phyloP scores from a whole-genome alignment of 2,888 invertebrate species.

The Zelleria hepariella region DNA sequence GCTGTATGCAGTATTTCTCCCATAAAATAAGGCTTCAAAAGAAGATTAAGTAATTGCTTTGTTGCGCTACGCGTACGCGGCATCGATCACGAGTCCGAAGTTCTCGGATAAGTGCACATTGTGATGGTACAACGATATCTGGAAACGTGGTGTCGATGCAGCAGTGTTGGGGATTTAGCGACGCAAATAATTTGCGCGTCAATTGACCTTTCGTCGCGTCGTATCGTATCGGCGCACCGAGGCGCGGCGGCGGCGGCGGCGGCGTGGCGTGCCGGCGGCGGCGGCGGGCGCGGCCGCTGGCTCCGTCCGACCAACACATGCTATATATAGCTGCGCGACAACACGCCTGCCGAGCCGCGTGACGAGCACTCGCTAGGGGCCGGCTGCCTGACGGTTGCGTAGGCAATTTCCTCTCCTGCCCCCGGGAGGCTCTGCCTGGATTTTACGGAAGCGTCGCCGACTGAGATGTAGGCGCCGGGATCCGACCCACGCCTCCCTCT shows the following conservation, averaged over 20 bases:
- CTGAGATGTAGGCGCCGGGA: conserved; percentile 58
- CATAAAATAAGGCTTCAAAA: no score
- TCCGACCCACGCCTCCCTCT: conserved; percentile 62
- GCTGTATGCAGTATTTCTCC: no score
- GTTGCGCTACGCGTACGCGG: no score
- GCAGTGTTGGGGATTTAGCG: conserved; percentile 32
- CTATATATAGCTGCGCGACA: conserved; percentile 67
- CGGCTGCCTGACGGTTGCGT: conserved; percentile 55
- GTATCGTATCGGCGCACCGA: conserved; percentile 43
- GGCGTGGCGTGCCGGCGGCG: conserved; percentile 34
- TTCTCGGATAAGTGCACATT: background rate
- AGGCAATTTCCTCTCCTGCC: conserved; percentile 66
- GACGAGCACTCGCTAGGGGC: conserved; percentile 43
- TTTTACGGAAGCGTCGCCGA: conserved; percentile 50
- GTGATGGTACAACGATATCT: background rate
- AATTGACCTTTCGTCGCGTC: conserved; percentile 67
- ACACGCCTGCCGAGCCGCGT: conserved; percentile 35
- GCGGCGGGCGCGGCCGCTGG: conserved; percentile 45
- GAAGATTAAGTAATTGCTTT: no score
- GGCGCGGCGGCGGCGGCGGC: conserved; percentile 35
- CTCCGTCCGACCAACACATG: conserved; percentile 41
- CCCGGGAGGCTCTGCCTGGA: conserved; percentile 63
- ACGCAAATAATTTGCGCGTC: conserved; percentile 72
- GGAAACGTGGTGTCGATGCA: background rate
- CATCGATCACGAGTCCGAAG: background rate